Conservation (phyloP, 1,140 invertebrate genomes). For the Brachionus rotundiformis region DNA sequence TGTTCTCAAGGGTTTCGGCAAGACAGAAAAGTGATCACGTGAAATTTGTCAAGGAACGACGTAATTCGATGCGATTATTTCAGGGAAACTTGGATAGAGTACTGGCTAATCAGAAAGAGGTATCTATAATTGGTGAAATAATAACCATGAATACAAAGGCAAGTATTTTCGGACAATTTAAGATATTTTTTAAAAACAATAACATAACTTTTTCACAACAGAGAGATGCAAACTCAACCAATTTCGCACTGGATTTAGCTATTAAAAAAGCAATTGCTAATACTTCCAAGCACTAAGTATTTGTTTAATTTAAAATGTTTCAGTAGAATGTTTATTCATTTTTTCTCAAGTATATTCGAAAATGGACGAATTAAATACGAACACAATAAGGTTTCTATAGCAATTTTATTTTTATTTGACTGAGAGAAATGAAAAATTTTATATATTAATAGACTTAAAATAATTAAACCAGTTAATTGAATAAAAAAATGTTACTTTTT, state of each 20-base stretch:
- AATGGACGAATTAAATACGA: background rate
- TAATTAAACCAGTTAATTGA: slow-evolving; percentile 13
- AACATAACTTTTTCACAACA: background rate
- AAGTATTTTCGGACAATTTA: background rate
- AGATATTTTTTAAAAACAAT: background rate
- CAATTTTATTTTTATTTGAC: slow-evolving; percentile 38
- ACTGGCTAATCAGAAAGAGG: background rate
- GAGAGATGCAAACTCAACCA: slow-evolving; percentile 23
- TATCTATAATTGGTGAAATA: slow-evolving; percentile 29
- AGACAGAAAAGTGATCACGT: slow-evolving; percentile 4
- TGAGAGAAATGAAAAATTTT: slow-evolving; percentile 6
- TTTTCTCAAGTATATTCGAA: slow-evolving; percentile 3
- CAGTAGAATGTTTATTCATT: background rate
- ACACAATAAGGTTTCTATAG: slow-evolving; percentile 41
- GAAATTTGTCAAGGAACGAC: background rate
- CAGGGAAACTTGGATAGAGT: background rate
- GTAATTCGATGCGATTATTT: background rate
- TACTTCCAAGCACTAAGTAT: slow-evolving; percentile 13
- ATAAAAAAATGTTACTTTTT: slow-evolving; percentile 18
- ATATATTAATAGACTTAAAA: background rate
- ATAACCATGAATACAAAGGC: slow-evolving; percentile 27
- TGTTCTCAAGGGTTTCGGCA: slow-evolving; percentile 26
- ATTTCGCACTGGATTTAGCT: slow-evolving; percentile 23
- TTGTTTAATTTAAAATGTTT: slow-evolving; percentile 12
- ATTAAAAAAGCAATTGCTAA: slow-evolving; percentile 41